Evolutionary conservation across 2,113 vertebrate genomes (phyloP), one percentile per base, ranked within the genome.

Genomic region (Notarius quadriscutis): DNA sequence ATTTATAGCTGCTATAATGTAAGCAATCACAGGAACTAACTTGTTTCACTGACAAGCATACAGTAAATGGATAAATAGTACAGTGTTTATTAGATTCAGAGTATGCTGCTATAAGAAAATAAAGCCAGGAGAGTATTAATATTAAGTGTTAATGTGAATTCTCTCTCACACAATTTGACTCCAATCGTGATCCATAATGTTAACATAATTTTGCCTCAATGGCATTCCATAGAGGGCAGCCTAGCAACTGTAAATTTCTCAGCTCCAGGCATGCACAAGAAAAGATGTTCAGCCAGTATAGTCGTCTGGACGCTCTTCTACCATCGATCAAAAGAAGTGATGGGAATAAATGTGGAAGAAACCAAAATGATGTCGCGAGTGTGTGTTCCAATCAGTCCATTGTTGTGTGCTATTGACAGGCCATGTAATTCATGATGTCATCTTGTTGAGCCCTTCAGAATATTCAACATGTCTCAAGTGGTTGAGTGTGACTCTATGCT

Each of bases 401-500:
- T 18, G 22, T 5, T 51, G 22, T 51, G 50, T 25, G 11, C 41
- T 48, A 22, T 50, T 75, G 20, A 9, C 41, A 51, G 30, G 15
- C 34, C 34, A 15, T 74, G 34, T 20, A 22, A 41, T 74, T 48
- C 2, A 50, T 74, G 71, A 74, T 72, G 71, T 41, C 41, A 74
- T 22, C 71, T 74, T 50, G 8, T 25, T 50, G 18, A 75, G 72
- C 20, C 41, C 41, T 50, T 75, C 7, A 50, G 5, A 50, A 22
- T 50, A 48, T 72, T 72, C 2, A 2, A 51, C 22, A 51, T n/a
- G 14, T 58, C 57, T 65, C 12, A 86, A 18, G 55, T 27, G 5
- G 77, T 48, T 77, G 48, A 82, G 51, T 60, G 71, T 71, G 71
- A 88, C 27, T 84, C 82, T 51, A 81, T 88, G 85, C 89, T 90